Evolutionary conservation across 2,113 vertebrate genomes (phyloP).

Genomic region (Oxyruncus cristatus): DNA sequence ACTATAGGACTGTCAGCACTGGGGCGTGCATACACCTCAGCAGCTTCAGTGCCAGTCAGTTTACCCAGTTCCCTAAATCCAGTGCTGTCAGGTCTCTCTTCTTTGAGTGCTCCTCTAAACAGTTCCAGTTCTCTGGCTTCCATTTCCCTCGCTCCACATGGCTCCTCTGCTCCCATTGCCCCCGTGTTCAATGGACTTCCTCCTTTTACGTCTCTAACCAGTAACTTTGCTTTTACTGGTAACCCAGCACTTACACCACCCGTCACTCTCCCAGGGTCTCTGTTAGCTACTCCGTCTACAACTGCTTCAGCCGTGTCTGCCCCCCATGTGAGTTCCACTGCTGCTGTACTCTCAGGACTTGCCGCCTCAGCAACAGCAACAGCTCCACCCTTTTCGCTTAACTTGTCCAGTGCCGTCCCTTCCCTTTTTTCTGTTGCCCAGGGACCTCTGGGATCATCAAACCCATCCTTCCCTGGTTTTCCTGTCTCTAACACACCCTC

Average conservation of each 20-base stretch:
- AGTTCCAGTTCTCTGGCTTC: constrained; percentile 70
- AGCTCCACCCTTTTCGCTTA: constrained; percentile 84
- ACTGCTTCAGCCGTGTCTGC: constrained; percentile 47
- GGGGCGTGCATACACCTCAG: constrained; percentile 79
- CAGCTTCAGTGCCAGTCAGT: constrained; percentile 81
- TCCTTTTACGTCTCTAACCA: constrained; percentile 79
- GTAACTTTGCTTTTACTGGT: constrained; percentile 74
- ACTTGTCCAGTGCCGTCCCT: constrained; percentile 81
- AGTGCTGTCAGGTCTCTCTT: constrained; percentile 63
- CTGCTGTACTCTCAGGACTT: constrained; percentile 80
- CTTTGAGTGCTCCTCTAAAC: constrained; percentile 66
- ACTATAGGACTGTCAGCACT: constrained; percentile 77
- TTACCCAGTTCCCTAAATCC: constrained; percentile 79
- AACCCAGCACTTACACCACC: constrained; percentile 73
- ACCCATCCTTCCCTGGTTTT: constrained; percentile 85
- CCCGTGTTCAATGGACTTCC: constrained; percentile 84
- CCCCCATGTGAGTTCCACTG: constrained; percentile 45
- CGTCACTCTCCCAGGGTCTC: constrained; percentile 66
- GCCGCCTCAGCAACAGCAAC: constrained; percentile 70
- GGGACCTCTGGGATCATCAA: constrained; percentile 78
- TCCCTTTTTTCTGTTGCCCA: constrained; percentile 85
- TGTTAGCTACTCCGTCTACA: constrained; percentile 62
- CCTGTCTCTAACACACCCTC: constrained; percentile 84
- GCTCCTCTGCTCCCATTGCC: constrained; percentile 69
- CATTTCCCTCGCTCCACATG: constrained; percentile 68